These are phyloP conservation scores for Cyrtodaria siliqua DNA, from an alignment of 2,888 invertebrate species.

Conservation along the genomic window DNA sequence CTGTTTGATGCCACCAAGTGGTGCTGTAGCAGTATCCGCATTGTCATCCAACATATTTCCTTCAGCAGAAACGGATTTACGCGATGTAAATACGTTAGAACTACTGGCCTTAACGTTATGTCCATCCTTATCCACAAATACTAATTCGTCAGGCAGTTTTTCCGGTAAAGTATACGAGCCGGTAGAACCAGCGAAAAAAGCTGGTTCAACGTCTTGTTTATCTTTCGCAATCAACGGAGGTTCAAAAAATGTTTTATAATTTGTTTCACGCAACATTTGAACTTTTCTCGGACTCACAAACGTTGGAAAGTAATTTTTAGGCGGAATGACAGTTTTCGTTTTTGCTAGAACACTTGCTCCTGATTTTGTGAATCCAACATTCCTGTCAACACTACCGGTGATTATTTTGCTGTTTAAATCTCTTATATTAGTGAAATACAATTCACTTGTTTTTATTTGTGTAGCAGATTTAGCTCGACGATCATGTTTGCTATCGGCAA, in stretches of 20 bases:
- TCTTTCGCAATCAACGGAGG: slow-evolving; percentile 79
- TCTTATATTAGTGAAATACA: slow-evolving; percentile 76
- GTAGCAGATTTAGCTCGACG: slow-evolving; percentile 16
- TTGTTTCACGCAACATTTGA: slow-evolving; percentile 57
- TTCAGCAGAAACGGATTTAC: slow-evolving; percentile 27
- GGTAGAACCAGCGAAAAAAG: slow-evolving; percentile 75
- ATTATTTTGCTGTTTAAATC: slow-evolving; percentile 78
- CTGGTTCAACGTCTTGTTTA: slow-evolving; percentile 72
- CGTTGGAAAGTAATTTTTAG: slow-evolving; percentile 64
- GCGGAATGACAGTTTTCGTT: slow-evolving; percentile 22
- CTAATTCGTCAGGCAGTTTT: slow-evolving; percentile 69
- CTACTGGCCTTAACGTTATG: slow-evolving; percentile 55
- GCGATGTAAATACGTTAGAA: slow-evolving; percentile 40
- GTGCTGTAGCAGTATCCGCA: too few species aligned
- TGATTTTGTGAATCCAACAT: slow-evolving; percentile 58
- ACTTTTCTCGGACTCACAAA: slow-evolving; percentile 79
- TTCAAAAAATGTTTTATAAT: slow-evolving; percentile 73
- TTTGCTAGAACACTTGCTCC: slow-evolving; percentile 23
- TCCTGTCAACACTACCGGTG: slow-evolving; percentile 66
- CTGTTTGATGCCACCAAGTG: too few species aligned
- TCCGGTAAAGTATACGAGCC: slow-evolving; percentile 72
- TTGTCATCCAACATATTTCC: too few species aligned
- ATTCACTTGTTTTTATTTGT: slow-evolving; percentile 40
- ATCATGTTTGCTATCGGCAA: slow-evolving; percentile 31
- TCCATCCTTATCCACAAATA: slow-evolving; percentile 64